Evolutionary conservation across 2,113 vertebrate species (phyloP).

Genomic region (Harpagus bidentatus): DNA sequence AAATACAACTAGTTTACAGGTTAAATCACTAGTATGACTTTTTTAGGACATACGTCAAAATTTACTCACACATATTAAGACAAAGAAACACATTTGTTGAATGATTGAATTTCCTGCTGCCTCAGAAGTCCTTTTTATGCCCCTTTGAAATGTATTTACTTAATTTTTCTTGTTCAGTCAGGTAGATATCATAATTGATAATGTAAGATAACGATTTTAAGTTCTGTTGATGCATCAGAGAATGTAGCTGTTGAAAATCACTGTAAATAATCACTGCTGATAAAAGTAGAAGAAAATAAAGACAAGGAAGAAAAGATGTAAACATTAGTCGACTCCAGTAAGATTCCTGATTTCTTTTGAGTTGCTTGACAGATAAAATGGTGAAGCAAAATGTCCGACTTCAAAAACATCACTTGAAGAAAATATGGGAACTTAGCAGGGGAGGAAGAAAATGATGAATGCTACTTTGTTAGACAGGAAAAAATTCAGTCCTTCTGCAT

Average conservation of each 20-base stretch:
- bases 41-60: background rate
- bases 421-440: background rate
- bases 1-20: background rate
- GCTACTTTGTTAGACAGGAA: constrained; percentile 20
- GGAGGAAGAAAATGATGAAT: constrained; percentile 49
- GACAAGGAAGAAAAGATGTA: constrained; percentile 21
- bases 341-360: constrained; percentile 52
- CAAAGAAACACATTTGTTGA: background rate
- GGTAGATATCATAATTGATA: background rate
- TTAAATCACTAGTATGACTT: background rate
- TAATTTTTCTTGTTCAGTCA: background rate
- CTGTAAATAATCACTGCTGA: background rate
- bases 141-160: background rate
- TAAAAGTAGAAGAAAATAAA: background rate
- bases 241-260: background rate
- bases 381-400: constrained; percentile 35
- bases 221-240: background rate
- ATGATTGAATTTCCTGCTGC: background rate
- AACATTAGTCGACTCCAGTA: constrained; percentile 10
- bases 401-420: constrained; percentile 25
- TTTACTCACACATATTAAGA: background rate
- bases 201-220: background rate
- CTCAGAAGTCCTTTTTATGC: background rate
- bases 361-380: constrained; percentile 44
- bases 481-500: constrained; percentile 47